phyloP scores from a whole-genome alignment of 2,113 vertebrate genomes.

The Opisthocomus hoazin region DNA sequence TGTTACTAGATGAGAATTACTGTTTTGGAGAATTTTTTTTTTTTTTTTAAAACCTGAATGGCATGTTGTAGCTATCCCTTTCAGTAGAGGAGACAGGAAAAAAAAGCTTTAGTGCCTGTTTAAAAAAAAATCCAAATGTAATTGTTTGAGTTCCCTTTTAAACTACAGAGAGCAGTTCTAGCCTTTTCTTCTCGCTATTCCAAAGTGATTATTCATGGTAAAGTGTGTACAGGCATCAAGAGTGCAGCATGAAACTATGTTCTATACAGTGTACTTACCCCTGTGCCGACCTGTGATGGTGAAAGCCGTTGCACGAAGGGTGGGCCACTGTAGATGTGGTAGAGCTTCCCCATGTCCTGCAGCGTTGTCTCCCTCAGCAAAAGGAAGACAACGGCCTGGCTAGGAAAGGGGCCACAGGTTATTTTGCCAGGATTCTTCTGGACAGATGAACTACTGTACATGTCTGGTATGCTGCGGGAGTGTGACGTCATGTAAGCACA shows the following conservation, averaged over 20 bases:
- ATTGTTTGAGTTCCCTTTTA: not conserved
- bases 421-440: not conserved
- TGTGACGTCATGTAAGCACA: not conserved
- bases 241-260: not conserved
- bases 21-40: not conserved
- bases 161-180: not conserved
- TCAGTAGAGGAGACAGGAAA: not conserved
- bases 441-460: accelerated
- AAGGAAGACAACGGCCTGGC: too few relatives aligned
- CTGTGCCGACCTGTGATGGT: not conserved
- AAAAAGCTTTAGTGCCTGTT: not conserved
- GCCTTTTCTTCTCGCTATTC: not conserved
- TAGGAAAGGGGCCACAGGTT: not conserved
- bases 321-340: accelerated
- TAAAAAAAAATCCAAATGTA: not conserved
- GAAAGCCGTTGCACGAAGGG: not conserved
- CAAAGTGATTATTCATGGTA: not conserved
- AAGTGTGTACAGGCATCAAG: not conserved
- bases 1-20: not conserved
- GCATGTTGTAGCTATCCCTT: not conserved
- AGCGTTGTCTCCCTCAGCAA: not conserved
- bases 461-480: accelerated
- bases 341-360: not conserved
- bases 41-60: not conserved
- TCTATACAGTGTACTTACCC: not conserved